A percentile compares a stretch with the other conserved stretches of the same genome.
Evolutionary conservation across 2,888 invertebrate genomes (phyloP).

Genomic region (Scaeva pyrastri): DNA sequence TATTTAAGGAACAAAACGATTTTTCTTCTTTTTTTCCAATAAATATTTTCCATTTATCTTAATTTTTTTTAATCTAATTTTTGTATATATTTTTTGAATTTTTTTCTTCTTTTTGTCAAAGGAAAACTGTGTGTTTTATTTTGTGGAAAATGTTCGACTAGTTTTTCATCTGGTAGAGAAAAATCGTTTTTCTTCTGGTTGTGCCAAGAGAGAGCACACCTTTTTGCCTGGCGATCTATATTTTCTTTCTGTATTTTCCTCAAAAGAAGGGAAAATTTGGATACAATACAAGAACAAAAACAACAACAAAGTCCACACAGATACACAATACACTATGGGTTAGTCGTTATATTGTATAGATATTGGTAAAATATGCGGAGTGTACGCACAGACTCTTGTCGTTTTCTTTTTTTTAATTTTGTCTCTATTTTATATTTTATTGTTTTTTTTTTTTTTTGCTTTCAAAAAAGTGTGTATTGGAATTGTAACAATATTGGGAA

Average conservation of each 20-base stretch:
- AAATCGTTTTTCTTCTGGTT: constrained; percentile 64
- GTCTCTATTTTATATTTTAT: constrained; percentile 3
- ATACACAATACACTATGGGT: constrained; percentile 55
- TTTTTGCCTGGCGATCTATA: constrained; percentile 72
- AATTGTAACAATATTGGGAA: constrained; percentile 55
- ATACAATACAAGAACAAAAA: constrained; percentile 21
- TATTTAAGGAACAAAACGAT: constrained; percentile 13
- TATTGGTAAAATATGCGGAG: background rate
- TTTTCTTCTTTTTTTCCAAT: constrained; percentile 11
- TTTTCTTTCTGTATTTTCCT: constrained; percentile 54
- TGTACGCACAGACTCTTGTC: constrained; percentile 45
- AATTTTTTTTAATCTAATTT: background rate
- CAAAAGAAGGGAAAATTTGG: constrained; percentile 45
- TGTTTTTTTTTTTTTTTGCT: constrained; percentile 14
- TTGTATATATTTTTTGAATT: background rate
- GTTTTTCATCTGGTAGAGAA: constrained; percentile 71
- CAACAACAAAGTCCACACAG: constrained; percentile 50
- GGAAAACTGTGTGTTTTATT: constrained; percentile 49
- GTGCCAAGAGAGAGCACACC: constrained; percentile 69
- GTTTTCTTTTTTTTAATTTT: constrained; percentile 6
- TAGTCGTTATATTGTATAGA: background rate
- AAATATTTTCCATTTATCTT: constrained; percentile 9
- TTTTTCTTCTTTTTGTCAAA: background rate
- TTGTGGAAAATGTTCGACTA: constrained; percentile 64
- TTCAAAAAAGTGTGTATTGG: constrained; percentile 42